Conservation (phyloP, 2,888 invertebrate species). For the Epinotia brunnichana region DNA sequence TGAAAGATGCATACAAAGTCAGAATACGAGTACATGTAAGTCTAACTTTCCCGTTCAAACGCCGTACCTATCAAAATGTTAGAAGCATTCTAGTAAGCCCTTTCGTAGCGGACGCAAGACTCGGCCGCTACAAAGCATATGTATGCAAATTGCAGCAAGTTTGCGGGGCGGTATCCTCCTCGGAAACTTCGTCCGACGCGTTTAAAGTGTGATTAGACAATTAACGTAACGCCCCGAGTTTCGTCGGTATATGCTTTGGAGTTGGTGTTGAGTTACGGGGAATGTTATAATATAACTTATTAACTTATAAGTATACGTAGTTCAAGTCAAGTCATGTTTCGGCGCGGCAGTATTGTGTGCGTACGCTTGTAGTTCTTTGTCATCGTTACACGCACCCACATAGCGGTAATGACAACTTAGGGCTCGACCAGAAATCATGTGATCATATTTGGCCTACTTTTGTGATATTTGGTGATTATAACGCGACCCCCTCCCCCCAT, state of each 20-base stretch:
- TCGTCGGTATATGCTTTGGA: conserved; percentile 7
- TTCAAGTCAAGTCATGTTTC: no score
- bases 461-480: no score
- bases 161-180: conserved; percentile 29
- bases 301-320: no score
- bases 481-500: no score
- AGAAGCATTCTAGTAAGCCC: background rate
- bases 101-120: conserved; percentile 1
- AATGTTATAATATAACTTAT: no score
- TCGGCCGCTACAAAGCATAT: conserved; percentile 34
- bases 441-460: no score
- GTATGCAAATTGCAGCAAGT: conserved; percentile 39
- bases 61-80: conserved; percentile 18
- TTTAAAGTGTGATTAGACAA: conserved; percentile 37
- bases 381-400: no score
- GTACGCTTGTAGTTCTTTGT: no score
- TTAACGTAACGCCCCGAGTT: conserved; percentile 14
- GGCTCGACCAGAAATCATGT: no score
- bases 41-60: conserved; percentile 7
- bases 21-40: background rate
- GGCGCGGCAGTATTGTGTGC: no score
- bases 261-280: background rate
- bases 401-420: no score
- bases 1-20: background rate
- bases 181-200: conserved; percentile 19